phyloP scores from a whole-genome alignment of 2,888 invertebrate species.

The Geophilus truncorum region DNA sequence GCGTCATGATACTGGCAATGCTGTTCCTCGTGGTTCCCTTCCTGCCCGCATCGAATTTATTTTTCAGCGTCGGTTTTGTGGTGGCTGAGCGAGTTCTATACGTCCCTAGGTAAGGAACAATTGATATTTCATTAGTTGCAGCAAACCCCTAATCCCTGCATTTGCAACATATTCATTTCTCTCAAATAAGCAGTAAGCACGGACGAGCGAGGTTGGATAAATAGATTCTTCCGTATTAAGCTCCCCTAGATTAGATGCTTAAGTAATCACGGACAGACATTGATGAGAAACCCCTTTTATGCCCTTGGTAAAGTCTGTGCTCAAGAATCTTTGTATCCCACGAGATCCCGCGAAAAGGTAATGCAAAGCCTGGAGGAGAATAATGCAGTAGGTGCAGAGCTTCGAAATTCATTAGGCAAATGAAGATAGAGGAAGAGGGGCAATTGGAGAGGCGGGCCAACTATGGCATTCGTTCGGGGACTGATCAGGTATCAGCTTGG shows the following conservation, averaged over 20 bases:
- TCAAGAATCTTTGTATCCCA: constrained; percentile 4
- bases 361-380: constrained; percentile 15
- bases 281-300: constrained; percentile 2
- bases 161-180: not conserved
- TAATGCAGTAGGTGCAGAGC: not conserved
- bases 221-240: not conserved
- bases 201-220: not conserved
- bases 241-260: not conserved
- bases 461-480: constrained; percentile 4
- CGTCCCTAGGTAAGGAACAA: constrained; percentile 51
- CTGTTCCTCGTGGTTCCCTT: constrained; percentile 49
- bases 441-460: not conserved
- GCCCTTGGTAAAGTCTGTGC: not conserved
- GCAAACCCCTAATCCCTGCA: not conserved
- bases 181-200: not conserved
- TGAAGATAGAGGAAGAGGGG: constrained; percentile 14
- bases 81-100: constrained; percentile 53
- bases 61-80: constrained; percentile 53
- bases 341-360: not conserved
- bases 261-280: not conserved
- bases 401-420: constrained; percentile 20
- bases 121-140: constrained; percentile 48
- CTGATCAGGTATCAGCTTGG: not conserved
- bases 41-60: constrained; percentile 51
- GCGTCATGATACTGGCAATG: constrained; percentile 39